Percentiles rank a stretch among this genome's conserved stretches.
Conservation (phyloP, 2,888 invertebrate species). For the Limnephilus auricula region DNA sequence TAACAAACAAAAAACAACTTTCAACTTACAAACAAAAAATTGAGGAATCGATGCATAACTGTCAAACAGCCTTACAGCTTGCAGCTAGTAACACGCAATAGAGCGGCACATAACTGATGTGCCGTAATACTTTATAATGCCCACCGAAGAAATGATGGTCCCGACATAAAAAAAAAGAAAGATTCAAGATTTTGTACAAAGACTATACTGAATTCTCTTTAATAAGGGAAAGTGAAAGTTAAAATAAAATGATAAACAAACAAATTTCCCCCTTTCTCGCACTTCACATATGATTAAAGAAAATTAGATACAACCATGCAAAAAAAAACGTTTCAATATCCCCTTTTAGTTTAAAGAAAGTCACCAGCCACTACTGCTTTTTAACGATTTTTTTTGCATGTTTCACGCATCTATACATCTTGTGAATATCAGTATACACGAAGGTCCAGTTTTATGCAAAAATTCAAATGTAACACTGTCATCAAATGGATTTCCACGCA, state of each 20-base stretch:
- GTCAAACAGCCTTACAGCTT: neutral
- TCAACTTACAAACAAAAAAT: too few species aligned
- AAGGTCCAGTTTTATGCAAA: too few species aligned
- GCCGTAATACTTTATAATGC: neutral
- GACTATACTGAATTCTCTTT: too few species aligned
- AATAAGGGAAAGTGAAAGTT: too few species aligned
- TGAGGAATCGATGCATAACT: too few species aligned
- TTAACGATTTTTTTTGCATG: neutral
- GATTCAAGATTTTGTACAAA: too few species aligned
- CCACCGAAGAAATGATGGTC: neutral
- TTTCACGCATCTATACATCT: too few species aligned
- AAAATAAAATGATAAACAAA: neutral
- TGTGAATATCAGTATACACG: too few species aligned
- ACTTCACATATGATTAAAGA: neutral
- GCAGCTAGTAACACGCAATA: neutral
- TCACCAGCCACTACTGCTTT: neutral
- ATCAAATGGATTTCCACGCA: too few species aligned
- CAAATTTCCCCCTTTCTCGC: neutral
- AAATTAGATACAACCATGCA: neutral
- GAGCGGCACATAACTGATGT: neutral
- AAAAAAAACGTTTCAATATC: neutral
- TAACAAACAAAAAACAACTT: too few species aligned
- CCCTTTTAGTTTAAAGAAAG: neutral
- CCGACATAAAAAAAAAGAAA: neutral
- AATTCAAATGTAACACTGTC: too few species aligned